These are phyloP conservation scores for Ophioninae sp. DNA, from an alignment of 2,888 invertebrate species.

Conservation along the genomic window DNA sequence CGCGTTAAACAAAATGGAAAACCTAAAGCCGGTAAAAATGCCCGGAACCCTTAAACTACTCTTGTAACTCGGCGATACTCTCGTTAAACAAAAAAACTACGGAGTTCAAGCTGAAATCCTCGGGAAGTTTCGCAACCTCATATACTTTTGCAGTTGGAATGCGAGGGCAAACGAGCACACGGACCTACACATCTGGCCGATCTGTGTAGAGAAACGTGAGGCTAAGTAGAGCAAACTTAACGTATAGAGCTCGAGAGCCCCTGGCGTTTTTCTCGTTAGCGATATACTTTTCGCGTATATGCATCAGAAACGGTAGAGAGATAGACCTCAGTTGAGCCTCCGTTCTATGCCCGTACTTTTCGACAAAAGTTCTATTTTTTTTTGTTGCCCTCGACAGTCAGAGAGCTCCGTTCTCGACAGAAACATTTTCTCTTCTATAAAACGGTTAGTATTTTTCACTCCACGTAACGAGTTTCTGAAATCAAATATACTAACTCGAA, in stretches of 20 bases:
- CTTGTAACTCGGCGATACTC: conserved; percentile 37
- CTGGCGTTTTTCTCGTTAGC: conserved; percentile 49
- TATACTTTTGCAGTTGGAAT: conserved; percentile 43
- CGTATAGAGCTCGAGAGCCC: conserved; percentile 57
- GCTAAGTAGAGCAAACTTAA: conserved; percentile 70
- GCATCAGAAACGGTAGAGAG: conserved; percentile 15
- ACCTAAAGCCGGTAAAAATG: conserved; percentile 1
- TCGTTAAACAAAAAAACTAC: conserved; percentile 35
- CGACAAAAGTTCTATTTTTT: conserved; percentile 71
- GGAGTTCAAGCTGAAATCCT: conserved; percentile 41
- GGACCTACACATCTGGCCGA: conserved; percentile 19
- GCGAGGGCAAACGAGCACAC: conserved; percentile 20
- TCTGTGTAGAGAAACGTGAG: conserved; percentile 51
- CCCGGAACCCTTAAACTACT: conserved; percentile 36
- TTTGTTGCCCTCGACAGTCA: conserved; percentile 59
- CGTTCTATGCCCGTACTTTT: conserved; percentile 62
- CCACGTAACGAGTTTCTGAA: too few relatives aligned
- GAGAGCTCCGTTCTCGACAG: conserved; percentile 8
- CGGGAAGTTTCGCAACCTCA: conserved; percentile 46
- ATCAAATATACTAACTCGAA: too few relatives aligned
- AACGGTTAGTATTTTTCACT: too few relatives aligned
- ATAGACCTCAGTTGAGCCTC: conserved; percentile 25
- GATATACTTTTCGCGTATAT: conserved; percentile 18
- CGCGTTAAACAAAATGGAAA: conserved; percentile 4
- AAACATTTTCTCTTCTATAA: not conserved